Percentiles rank a stretch among this genome's conserved stretches.
Conservation (phyloP, 2,888 invertebrate genomes). For the Acrocyrtus sp. region DNA sequence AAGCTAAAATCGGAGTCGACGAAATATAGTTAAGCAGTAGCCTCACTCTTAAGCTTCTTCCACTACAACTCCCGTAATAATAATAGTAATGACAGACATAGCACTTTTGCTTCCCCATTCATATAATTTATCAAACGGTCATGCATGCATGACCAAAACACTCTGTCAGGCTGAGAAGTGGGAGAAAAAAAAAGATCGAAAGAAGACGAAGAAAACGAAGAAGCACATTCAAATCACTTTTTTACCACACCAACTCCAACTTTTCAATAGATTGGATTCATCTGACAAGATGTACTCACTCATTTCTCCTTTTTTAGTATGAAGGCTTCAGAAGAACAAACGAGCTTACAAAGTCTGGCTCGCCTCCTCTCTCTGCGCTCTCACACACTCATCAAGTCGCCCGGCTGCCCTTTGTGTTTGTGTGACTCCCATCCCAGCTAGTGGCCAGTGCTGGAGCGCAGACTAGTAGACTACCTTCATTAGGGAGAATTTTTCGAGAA, state of each 20-base stretch:
- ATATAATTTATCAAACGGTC: constrained; percentile 29
- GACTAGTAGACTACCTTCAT: too few relatives aligned
- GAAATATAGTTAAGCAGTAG: constrained; percentile 6
- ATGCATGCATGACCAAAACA: constrained; percentile 37
- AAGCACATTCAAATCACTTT: constrained; percentile 5
- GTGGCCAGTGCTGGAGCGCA: too few relatives aligned
- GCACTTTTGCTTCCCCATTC: constrained; percentile 35
- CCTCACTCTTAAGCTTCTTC: constrained; percentile 2
- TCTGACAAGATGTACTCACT: constrained; percentile 33
- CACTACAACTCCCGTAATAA: too few relatives aligned
- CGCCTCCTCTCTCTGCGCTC: too few relatives aligned
- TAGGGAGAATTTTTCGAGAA: too few relatives aligned
- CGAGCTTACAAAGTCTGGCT: not conserved
- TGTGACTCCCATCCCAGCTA: too few relatives aligned
- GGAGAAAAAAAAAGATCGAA: constrained; percentile 23
- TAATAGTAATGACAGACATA: constrained; percentile 28
- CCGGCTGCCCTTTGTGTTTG: too few relatives aligned
- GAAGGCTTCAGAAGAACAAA: not conserved
- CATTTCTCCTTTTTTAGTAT: constrained; percentile 30
- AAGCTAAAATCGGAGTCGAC: constrained; percentile 10
- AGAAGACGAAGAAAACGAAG: not conserved
- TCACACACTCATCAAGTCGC: too few relatives aligned
- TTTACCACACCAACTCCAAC: not conserved
- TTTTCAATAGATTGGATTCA: not conserved
- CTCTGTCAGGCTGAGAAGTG: too few relatives aligned